Evolutionary conservation across 2,888 invertebrate species (phyloP).

Genomic region (Pecten maximus): DNA sequence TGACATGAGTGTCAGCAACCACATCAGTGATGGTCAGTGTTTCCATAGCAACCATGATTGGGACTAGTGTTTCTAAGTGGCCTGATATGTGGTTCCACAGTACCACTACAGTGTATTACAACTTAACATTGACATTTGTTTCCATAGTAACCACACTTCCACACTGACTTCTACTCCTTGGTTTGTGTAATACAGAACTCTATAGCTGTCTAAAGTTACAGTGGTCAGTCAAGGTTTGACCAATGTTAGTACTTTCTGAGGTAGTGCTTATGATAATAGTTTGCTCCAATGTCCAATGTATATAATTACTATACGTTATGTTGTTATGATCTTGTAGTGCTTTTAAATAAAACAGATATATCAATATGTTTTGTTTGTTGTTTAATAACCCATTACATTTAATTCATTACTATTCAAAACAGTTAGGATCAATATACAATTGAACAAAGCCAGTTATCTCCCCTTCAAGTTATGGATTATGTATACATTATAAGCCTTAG

Average conservation of each 20-base stretch:
- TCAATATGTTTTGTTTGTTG: too few relatives aligned
- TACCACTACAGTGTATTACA: neutral
- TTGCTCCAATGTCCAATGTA: too few relatives aligned
- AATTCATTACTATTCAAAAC: too few relatives aligned
- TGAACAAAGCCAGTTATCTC: too few relatives aligned
- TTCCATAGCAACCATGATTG: neutral
- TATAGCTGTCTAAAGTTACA: too few relatives aligned
- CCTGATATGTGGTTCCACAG: neutral
- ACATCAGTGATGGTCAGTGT: neutral
- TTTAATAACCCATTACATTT: too few relatives aligned
- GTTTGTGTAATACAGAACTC: too few relatives aligned
- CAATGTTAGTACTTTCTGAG: too few relatives aligned
- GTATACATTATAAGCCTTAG: too few relatives aligned
- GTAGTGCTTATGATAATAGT: neutral
- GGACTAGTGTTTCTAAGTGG: neutral
- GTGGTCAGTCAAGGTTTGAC: too few relatives aligned
- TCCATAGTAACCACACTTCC: neutral
- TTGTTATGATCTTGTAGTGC: neutral
- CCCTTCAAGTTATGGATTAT: too few relatives aligned
- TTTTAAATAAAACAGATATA: neutral
- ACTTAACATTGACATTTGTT: neutral
- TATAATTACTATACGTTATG: neutral
- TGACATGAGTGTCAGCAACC: neutral
- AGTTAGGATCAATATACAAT: too few relatives aligned
- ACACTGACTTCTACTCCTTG: neutral